Base-by-base conservation (phyloP, 2,888 invertebrate species). In the Nebria salina region DNA sequence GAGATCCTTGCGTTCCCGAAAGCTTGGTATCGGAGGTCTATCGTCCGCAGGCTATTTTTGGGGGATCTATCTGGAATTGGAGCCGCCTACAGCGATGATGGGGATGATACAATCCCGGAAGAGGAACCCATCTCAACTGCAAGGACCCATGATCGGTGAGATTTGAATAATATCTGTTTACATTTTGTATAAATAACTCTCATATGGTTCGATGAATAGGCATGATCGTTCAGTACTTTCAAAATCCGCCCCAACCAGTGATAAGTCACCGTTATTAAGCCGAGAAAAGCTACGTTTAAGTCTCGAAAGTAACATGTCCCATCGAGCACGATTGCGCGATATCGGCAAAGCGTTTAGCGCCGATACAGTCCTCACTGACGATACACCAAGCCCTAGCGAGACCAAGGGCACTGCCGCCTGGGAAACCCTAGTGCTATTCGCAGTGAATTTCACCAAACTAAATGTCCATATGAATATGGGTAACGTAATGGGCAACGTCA, bases 401-500 rank as follows among this genome's bases (percentile, higher is more conserved):
- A 90, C 91, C 79, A 93, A 93, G 84, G 92, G 92, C 82, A 91
- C 93, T 83, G 93, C 95, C 3, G 94, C 97, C 68, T 98, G 98
- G 98, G 98, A 98, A 90, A 98, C 98, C 2, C 90, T 98, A 76
- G 98, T 99, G 2, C 90, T 99, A 81, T 98, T 98, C 90, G 97
- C 97, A 0, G 95, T 99, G 68, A 98, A 98, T 90, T 97, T 99
- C 88, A 97, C 98, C 72, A 94, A 96, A 85, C 92, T 99, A 77
- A 98, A 98, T 88, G 97, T 99, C 9, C 97, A 97, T 87, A 98
- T 99, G 95, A 99, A 99, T 89, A 99, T 99, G 98, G 98, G 98
- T 68, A 99, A 99, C 87, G 98, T 99, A 0, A 99, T 99, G 98
- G 99, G 99, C 13, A 98, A 98, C 87, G 98, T 98, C 85, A 95